Evolutionary conservation across 1,140 invertebrate species (phyloP).

Genomic region (Akabosia matsudoensis): DNA sequence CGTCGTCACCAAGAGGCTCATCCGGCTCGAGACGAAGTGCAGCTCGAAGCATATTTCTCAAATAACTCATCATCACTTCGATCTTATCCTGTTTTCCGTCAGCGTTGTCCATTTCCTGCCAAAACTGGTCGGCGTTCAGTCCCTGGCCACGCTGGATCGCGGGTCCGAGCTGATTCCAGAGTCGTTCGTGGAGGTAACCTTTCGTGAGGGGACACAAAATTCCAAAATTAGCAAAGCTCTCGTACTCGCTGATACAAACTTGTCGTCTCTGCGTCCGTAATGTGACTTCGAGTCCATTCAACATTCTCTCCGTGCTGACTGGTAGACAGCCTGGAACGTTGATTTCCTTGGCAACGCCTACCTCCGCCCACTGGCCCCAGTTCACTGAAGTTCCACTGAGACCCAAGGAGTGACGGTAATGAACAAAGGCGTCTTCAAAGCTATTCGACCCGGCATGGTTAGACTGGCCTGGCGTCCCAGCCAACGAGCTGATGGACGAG

Average conservation of each 20-base stretch:
- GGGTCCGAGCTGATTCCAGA: neutral
- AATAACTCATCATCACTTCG: neutral
- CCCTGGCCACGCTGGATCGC: neutral
- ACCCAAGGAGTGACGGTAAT: neutral
- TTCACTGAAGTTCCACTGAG: neutral
- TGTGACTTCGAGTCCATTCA: neutral
- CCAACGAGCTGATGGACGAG: neutral
- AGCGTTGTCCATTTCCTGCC: neutral
- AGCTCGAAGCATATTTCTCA: neutral
- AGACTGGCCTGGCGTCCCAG: too few relatives aligned
- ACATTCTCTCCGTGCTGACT: neutral
- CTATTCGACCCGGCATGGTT: neutral
- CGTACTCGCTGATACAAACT: neutral
- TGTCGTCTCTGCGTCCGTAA: neutral
- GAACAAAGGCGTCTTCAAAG: neutral
- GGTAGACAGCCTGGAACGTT: neutral
- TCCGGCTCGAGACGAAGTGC: neutral
- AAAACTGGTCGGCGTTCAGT: neutral
- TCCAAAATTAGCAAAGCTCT: neutral
- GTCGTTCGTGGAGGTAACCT: neutral
- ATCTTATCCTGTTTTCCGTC: neutral
- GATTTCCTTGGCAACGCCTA: neutral
- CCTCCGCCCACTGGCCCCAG: slow-evolving; percentile 6
- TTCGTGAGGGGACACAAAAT: neutral
- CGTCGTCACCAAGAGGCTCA: neutral